phyloP scores from a whole-genome alignment of 2,888 invertebrate genomes.

The Junonia oenone region DNA sequence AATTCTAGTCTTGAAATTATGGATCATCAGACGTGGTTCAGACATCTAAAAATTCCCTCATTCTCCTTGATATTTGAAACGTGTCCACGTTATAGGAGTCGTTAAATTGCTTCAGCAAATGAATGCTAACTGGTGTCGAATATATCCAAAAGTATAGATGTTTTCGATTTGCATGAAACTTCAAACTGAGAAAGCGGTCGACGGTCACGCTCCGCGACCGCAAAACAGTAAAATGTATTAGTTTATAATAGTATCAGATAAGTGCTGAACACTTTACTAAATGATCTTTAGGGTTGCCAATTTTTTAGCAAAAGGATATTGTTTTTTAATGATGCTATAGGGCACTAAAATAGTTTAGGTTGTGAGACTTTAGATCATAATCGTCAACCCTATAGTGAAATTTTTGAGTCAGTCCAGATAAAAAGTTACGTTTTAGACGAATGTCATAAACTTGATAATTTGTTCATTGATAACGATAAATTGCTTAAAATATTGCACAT shows the following conservation, averaged over 20 bases:
- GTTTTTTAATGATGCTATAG: too few species aligned
- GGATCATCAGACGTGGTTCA: too few species aligned
- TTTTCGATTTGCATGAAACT: conserved; percentile 22
- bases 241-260: conserved; percentile 12
- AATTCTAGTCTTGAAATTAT: too few species aligned
- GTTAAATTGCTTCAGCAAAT: not conserved
- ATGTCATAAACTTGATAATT: not conserved
- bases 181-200: conserved; percentile 23
- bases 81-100: not conserved
- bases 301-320: too few species aligned
- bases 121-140: not conserved
- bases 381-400: too few species aligned
- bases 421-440: not conserved
- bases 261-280: not conserved
- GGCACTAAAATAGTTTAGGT: too few species aligned
- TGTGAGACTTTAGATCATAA: too few species aligned
- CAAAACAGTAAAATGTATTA: conserved; percentile 12
- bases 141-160: conserved; percentile 9
- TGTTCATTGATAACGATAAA: not conserved
- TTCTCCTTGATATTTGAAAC: too few species aligned
- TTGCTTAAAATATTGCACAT: not conserved
- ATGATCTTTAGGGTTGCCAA: conserved; percentile 5
- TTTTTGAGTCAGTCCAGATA: too few species aligned
- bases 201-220: conserved; percentile 23
- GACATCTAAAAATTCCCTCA: too few species aligned